A percentile compares a stretch with the other conserved stretches of the same genome.
These are phyloP conservation scores for Cryptoblepharus egeriae DNA, from an alignment of 2,797 vertebrate species.

Conservation along the genomic window DNA sequence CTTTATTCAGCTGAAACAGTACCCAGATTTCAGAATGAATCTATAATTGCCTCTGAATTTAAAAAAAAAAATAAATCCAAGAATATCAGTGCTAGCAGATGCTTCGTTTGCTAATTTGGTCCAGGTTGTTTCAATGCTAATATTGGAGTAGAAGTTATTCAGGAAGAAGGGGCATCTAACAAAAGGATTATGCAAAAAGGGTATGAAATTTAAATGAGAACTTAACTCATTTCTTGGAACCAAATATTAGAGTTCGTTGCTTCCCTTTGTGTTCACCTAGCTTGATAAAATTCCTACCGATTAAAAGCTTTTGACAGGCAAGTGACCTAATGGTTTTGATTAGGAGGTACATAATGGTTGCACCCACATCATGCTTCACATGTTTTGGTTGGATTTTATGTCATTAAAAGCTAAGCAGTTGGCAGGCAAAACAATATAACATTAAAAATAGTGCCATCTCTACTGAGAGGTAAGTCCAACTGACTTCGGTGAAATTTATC, in stretches of 20 bases:
- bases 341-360: background rate
- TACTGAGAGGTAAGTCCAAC: too few species aligned
- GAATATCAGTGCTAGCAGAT: background rate
- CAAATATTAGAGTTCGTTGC: background rate
- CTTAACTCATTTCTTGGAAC: background rate
- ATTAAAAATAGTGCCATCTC: slow-evolving; percentile 39
- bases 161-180: background rate
- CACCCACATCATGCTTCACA: background rate
- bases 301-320: background rate
- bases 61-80: background rate
- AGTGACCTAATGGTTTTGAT: background rate
- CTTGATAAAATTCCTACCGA: background rate
- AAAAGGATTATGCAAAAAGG: background rate
- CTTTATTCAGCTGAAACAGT: background rate
- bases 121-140: background rate
- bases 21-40: background rate
- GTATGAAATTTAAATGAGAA: background rate
- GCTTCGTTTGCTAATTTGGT: background rate
- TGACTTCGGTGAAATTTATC: too few species aligned
- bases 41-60: background rate
- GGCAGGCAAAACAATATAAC: slow-evolving; percentile 48
- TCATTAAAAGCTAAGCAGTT: slow-evolving; percentile 2
- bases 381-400: background rate
- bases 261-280: background rate
- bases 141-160: background rate